A percentile compares a stretch with the other conserved stretches of the same genome.
Conservation (phyloP, 2,113 vertebrate species). For the Eptesicus fuscus region DNA sequence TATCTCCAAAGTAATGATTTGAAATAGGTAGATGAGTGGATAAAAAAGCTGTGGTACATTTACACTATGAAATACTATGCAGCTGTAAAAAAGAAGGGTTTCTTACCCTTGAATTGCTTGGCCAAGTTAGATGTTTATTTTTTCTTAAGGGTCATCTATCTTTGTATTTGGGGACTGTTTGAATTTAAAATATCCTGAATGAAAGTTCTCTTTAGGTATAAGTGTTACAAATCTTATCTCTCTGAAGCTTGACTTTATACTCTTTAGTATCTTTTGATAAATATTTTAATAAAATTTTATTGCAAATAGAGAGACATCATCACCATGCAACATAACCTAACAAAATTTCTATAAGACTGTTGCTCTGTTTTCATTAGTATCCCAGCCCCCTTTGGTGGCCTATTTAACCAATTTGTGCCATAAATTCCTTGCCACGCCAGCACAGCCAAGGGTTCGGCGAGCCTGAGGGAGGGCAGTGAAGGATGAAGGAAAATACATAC, state of each 20-base stretch:
- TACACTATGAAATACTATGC: too few species aligned
- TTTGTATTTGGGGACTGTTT: background rate
- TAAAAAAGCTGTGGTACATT: too few species aligned
- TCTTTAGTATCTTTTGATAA: background rate
- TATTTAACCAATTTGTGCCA: background rate
- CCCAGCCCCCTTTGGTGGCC: accelerated
- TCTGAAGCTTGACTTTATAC: background rate
- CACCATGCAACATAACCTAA: background rate
- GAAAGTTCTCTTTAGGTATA: background rate
- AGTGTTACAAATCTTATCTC: background rate
- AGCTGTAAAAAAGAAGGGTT: too few species aligned
- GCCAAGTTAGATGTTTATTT: background rate
- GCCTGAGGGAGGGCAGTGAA: too few species aligned
- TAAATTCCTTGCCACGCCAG: too few species aligned
- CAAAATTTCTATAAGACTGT: background rate
- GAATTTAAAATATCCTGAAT: background rate
- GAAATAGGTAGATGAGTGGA: background rate
- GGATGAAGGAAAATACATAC: too few species aligned
- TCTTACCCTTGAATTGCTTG: background rate
- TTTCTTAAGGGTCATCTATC: background rate
- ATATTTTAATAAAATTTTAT: background rate
- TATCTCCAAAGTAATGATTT: background rate
- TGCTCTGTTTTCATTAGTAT: background rate
- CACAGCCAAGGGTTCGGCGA: too few species aligned
- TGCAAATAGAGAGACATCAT: background rate